Conservation (phyloP, 2,113 vertebrate genomes). For the Amphiprion percula region DNA sequence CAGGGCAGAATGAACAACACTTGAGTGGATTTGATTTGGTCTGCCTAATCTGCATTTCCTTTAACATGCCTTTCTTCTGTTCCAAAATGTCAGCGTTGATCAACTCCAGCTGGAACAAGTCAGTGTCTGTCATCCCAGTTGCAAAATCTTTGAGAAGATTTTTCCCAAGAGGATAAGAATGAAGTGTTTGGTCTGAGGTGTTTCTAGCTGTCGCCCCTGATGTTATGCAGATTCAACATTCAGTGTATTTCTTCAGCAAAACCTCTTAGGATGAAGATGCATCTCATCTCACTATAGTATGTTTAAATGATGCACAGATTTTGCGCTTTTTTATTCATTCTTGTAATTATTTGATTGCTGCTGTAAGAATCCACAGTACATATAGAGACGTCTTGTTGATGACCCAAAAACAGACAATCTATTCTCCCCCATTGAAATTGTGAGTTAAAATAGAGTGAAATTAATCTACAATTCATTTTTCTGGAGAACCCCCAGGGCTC, state of each 20-base stretch:
- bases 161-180: conserved; percentile 61
- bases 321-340: neutral
- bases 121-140: conserved; percentile 62
- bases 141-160: conserved; percentile 53
- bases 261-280: conserved; percentile 1
- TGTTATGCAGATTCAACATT: conserved; percentile 41
- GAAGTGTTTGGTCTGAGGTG: conserved; percentile 48
- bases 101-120: conserved; percentile 74
- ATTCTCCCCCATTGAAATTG: conserved; percentile 45
- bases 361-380: neutral
- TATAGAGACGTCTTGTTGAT: conserved; percentile 66
- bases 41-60: conserved; percentile 79
- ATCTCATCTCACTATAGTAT: neutral
- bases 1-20: conserved; percentile 76
- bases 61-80: conserved; percentile 75
- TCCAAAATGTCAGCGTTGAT: conserved; percentile 73
- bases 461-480: conserved; percentile 74
- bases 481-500: conserved; percentile 48
- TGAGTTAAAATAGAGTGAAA: conserved; percentile 61
- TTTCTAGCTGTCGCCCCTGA: conserved; percentile 41
- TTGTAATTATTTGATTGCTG: too few relatives aligned
- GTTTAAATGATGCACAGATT: neutral
- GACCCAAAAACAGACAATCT: conserved; percentile 63
- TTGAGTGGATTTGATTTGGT: conserved; percentile 81
- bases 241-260: neutral